A percentile compares a stretch with the other conserved stretches of the same genome.
Conservation (phyloP, 1,140 invertebrate species). For the Pygmarrhopalites habei region DNA sequence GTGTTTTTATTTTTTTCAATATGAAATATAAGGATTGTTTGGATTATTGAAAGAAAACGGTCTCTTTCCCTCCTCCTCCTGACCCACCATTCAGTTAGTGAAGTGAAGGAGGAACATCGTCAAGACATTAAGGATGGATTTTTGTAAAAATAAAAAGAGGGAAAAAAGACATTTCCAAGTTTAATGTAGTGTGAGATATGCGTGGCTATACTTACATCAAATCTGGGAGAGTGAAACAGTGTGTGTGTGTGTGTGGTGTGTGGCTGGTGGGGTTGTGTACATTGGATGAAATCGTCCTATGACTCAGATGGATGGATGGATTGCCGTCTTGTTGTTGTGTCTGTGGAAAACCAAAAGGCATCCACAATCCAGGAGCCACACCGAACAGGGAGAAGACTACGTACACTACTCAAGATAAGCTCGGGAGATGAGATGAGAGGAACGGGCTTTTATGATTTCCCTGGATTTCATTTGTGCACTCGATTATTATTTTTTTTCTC, state of each 20-base stretch:
- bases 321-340: constrained; percentile 6
- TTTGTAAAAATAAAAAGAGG: too few species aligned
- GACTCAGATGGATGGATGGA: constrained; percentile 22
- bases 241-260: constrained; percentile 1
- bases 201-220: background rate
- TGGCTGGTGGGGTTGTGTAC: background rate
- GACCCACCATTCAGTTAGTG: too few species aligned
- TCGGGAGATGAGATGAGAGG: constrained; percentile 28
- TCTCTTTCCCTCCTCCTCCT: too few species aligned
- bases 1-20: too few species aligned
- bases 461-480: constrained; percentile 29
- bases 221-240: background rate
- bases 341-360: constrained; percentile 22
- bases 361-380: too few species aligned
- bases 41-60: too few species aligned
- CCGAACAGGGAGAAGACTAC: too few species aligned
- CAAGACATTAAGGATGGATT: constrained; percentile 25
- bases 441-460: constrained; percentile 31
- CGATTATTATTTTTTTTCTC: constrained; percentile 30
- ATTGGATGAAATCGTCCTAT: background rate
- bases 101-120: too few species aligned
- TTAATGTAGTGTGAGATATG: constrained; percentile 26
- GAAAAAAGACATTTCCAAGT: constrained; percentile 21
- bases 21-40: too few species aligned
- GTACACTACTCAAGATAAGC: constrained; percentile 32